A percentile compares a stretch with the other conserved stretches of the same genome.
Conservation (phyloP, 2,113 vertebrate species). For the Pterocles burchelli region DNA sequence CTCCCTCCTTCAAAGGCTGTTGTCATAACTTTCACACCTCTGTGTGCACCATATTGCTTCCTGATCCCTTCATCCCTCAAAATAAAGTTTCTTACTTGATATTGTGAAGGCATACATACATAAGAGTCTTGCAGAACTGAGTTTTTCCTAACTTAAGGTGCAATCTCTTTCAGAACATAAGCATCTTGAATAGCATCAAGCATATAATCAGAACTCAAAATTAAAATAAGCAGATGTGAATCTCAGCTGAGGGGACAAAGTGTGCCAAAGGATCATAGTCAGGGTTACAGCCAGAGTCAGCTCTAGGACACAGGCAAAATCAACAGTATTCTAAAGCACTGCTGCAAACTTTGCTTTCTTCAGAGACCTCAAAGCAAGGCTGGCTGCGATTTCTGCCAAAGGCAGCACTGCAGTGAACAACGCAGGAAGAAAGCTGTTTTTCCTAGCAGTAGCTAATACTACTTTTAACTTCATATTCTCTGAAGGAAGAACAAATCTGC, state of each 20-base stretch:
- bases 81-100: neutral
- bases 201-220: neutral
- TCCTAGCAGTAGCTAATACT: neutral
- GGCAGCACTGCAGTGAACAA: neutral
- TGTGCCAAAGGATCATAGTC: neutral
- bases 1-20: neutral
- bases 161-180: neutral
- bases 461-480: neutral
- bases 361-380: neutral
- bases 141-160: neutral
- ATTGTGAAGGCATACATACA: accelerated
- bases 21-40: neutral
- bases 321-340: neutral
- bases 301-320: neutral
- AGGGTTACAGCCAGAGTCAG: neutral
- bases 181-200: neutral
- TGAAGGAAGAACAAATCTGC: neutral
- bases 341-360: neutral
- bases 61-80: neutral
- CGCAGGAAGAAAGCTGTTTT: neutral
- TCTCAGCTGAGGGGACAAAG: neutral
- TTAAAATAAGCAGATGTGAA: neutral
- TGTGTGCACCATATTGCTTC: neutral
- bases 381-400: neutral
- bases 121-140: neutral